These are phyloP conservation scores for Atlantisia rogersi DNA, from an alignment of 2,113 vertebrate species.

Conservation along the genomic window DNA sequence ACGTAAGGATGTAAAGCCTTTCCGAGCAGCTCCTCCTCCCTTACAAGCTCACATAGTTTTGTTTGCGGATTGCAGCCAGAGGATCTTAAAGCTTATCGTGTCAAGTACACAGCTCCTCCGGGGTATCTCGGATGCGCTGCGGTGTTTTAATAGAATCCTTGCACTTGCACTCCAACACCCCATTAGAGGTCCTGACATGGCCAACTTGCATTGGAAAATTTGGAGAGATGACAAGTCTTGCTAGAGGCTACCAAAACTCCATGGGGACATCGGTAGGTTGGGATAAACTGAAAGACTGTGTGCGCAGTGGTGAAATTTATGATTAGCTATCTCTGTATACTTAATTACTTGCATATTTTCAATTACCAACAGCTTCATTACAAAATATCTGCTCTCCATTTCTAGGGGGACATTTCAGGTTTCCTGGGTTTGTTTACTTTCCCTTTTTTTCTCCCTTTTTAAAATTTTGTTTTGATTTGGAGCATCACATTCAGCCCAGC, in stretches of 20 bases:
- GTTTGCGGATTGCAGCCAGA: neutral
- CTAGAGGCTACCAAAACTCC: neutral
- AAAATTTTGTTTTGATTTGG: neutral
- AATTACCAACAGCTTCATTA: neutral
- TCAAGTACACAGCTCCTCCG: neutral
- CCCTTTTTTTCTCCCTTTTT: too few species aligned
- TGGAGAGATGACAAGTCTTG: fast-evolving
- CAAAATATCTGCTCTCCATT: neutral
- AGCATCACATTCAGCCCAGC: neutral
- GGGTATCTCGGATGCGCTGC: neutral
- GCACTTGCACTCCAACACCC: neutral
- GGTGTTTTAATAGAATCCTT: neutral
- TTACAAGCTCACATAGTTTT: neutral
- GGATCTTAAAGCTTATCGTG: neutral
- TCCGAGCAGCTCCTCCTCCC: neutral
- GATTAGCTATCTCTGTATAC: neutral
- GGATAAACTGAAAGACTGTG: neutral
- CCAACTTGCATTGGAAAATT: neutral
- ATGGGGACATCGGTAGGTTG: neutral
- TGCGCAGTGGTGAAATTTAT: neutral
- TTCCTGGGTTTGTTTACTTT: neutral
- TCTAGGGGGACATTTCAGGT: neutral
- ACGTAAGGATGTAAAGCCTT: neutral
- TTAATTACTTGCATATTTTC: neutral
- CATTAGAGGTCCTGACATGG: neutral